Evolutionary conservation across 2,888 invertebrate species (phyloP).

Genomic region (Heteromurus nitidus): DNA sequence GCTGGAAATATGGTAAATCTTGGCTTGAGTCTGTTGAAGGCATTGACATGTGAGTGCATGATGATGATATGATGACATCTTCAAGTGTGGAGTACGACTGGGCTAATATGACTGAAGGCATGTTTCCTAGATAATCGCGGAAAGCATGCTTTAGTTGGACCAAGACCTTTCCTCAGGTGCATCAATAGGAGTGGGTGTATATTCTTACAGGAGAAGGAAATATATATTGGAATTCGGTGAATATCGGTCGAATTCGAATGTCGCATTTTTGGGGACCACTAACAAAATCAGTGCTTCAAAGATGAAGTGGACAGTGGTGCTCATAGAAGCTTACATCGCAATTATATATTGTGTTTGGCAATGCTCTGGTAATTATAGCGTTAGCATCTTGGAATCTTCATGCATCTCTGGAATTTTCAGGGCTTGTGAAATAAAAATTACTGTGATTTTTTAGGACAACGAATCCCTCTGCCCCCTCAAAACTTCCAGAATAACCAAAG

Average conservation of each 20-base stretch:
- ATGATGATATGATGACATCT: no score
- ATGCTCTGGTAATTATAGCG: no score
- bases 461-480: constrained; percentile 54
- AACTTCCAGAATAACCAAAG: constrained; percentile 39
- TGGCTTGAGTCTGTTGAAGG: no score
- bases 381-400: background rate
- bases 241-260: constrained; percentile 28
- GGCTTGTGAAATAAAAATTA: background rate
- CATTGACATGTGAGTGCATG: no score
- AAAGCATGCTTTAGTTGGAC: constrained; percentile 46
- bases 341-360: no score
- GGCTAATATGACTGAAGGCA: no score
- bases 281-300: constrained; percentile 21
- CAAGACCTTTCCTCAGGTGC: constrained; percentile 49
- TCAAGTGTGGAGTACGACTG: no score
- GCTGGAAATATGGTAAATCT: no score
- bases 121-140: no score
- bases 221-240: background rate
- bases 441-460: constrained; percentile 37
- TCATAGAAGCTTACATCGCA: constrained; percentile 37
- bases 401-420: background rate
- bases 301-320: constrained; percentile 52
- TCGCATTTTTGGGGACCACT: constrained; percentile 38
- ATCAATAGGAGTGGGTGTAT: background rate
- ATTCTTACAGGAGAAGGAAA: constrained; percentile 3